Evolutionary conservation across 2,888 invertebrate species (phyloP), one percentile per base, ranked within the genome.

Genomic region (Cistogaster globosa): DNA sequence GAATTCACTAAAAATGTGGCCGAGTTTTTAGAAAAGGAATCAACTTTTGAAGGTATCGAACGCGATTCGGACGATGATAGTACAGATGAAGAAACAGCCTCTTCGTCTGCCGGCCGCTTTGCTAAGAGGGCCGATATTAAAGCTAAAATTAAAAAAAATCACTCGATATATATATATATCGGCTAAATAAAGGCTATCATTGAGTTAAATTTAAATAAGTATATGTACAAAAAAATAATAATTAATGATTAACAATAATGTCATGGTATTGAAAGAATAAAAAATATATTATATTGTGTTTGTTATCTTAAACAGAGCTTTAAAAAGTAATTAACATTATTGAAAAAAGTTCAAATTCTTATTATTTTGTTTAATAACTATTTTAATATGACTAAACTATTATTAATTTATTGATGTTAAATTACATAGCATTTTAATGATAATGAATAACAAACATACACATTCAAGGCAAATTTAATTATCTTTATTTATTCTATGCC

Each of bases 41-140:
- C 96, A 1, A 95, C 95, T 78, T 94, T 96, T 86, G 95, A 96
- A 86, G 96, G 96, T 8, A 95, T 96, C 6, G 96, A 96, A 90
- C 86, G 87, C 7, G 78, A 86, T 2, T 89, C 87, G 16, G 88
- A 89, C 57, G 88, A 89, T 45, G 89, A 90, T 22, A 89, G 90
- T 60, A 89, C 88, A 0, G 89, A 90, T n/a, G 89, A 90, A 58
- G 90, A 92, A 57, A 65, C 83, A 67, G 74, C 80, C 0, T 88
- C 69, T 7, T 88, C 90, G 32, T 88, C 76, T 3, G 88, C 90
- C 38, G 60, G 79, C 65, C 76, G 76, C 12, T 71, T 71, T 60
- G 48, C 63, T 7, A 83, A 77, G 32, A 71, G 53, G 51, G 53
- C 65, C 16, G 86, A 86, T 4, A 83, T 86, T 9, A 92, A 93